Base-by-base conservation (phyloP, 2,797 vertebrate genomes). In the Acrocephalus scirpaceus region DNA sequence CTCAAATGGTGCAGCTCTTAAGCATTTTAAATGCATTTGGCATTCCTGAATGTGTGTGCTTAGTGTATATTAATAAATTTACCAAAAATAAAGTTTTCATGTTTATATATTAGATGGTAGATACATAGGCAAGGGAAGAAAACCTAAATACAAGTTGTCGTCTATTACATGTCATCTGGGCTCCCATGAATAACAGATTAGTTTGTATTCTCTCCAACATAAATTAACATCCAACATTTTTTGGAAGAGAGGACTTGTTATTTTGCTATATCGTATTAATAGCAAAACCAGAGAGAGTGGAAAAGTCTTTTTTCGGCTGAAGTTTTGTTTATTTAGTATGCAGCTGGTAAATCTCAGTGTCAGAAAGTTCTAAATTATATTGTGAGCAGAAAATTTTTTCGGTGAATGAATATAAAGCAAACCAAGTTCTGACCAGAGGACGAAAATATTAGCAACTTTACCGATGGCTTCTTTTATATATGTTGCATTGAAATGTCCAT, bases 401-500 rank as follows among this genome's bases (percentile, higher is more conserved):
- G 27, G 25, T 88, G 22, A 88, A 85, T 51, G 56, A 88, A 62
- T 73, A 88, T 88, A 79, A 84, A 74, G 34, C 45, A 58, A 88
- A 76, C 47, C 62, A 69, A 95, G 69, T 96, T 94, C 16, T 96
- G 76, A 92, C 76, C 76, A 75, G 73, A 95, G 86, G 50, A 77
- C 51, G 19, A 80, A 93, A 53, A 87, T 90, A 74, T 90, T 92
- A 97, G 74, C 87, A 90, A 34, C 84, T 92, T 96, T 86, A 85
- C 62, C 66, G 78, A 82, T 96, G 72, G 61, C 74, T 97, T 96
- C 72, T 93, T 88, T 95, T 94, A 92, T 92, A 85, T 95, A 91
- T 36, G 21, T 92, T 96, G 92, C 77, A 92, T 95, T 97, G 94
- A 97, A 97, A 97, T 93, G 86, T 87, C 94, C 95, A 72, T 97